Conservation (phyloP, 1,140 invertebrate genomes). For the Eufriesea mexicana region DNA sequence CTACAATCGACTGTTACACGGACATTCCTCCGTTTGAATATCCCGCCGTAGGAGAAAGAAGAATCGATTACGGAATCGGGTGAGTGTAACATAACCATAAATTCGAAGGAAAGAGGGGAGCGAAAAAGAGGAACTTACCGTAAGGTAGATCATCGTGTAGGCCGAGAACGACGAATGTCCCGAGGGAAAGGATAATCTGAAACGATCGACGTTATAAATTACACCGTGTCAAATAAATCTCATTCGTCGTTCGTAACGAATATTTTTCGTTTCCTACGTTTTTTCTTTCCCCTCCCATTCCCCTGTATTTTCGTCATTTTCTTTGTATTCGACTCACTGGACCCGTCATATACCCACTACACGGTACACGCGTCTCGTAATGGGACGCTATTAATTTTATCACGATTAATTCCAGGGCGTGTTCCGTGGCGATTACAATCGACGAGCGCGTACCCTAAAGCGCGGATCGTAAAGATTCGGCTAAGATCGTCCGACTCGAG, state of each 20-base stretch:
- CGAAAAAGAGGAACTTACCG: slow-evolving; percentile 85
- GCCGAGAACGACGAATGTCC: slow-evolving; percentile 92
- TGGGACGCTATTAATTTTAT: slow-evolving; percentile 65
- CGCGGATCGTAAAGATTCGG: slow-evolving; percentile 44
- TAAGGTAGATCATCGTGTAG: slow-evolving; percentile 91
- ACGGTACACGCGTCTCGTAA: slow-evolving; percentile 20
- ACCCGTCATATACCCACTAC: too few species aligned
- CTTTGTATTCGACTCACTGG: too few species aligned
- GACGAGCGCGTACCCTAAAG: slow-evolving; percentile 9
- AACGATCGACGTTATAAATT: slow-evolving; percentile 75
- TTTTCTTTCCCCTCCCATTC: background rate
- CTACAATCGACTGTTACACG: too few species aligned
- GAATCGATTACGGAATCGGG: slow-evolving; percentile 1
- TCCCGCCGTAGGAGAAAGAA: background rate
- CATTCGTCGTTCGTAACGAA: slow-evolving; percentile 57
- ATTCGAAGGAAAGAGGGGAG: slow-evolving; percentile 3
- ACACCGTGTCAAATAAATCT: slow-evolving; percentile 73
- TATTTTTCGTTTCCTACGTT: background rate
- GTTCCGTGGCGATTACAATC: slow-evolving; percentile 57
- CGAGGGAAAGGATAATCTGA: slow-evolving; percentile 90
- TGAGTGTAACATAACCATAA: background rate
- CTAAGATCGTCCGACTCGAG: background rate
- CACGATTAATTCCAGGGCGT: slow-evolving; percentile 61
- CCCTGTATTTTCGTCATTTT: background rate
- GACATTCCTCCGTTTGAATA: background rate